Evolutionary conservation across 2,888 invertebrate genomes (phyloP), one percentile per base, ranked within the genome.

Genomic region (Leucania comma): DNA sequence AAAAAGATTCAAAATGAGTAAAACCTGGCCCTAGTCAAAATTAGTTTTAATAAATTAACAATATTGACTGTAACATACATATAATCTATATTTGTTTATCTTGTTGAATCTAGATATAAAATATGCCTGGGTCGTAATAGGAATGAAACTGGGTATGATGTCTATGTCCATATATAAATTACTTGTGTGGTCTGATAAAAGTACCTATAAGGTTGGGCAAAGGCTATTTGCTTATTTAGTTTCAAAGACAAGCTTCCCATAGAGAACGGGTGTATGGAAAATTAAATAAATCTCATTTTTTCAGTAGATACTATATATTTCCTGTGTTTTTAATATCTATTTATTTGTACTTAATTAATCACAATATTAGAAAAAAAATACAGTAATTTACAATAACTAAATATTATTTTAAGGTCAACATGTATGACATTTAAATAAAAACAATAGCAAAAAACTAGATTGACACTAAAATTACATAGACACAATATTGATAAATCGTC

Each of bases 181-280:
- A 22, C 51, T 17, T 57, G 74, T 74, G 72, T 72, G 62, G 74
- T 78, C 58, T 32, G 26, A 8, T 3, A 51, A 29, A 70, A 29
- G 38, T 26, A 56, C 14, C 2, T 68, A 68, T 38, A 14, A 14
- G 35, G 48, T 14, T 29, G 22, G 51, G 26, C 48, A 38, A n/a
- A 61, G 22, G 3, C 10, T 38, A n/a, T 78, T 29, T 46, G 6
- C n/a, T 70, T 56, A 26, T 54, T 58, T 35, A n/a, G 29, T 76
- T 38, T 57, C 6, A 14, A 42, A 51, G 22, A 17, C 59, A 10
- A 26, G 50, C n/a, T 75, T 50, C 32, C 10, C 32, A 51, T 61
- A 38, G 22, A 20, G 38, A 38, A 38, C 4, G 12, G 6, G 3
- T 26, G 8, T 46, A 68, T 17, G 35, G 24, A n/a, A 46, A 17